phyloP scores from a whole-genome alignment of 2,113 vertebrate species.

The Lasiurus cinereus region DNA sequence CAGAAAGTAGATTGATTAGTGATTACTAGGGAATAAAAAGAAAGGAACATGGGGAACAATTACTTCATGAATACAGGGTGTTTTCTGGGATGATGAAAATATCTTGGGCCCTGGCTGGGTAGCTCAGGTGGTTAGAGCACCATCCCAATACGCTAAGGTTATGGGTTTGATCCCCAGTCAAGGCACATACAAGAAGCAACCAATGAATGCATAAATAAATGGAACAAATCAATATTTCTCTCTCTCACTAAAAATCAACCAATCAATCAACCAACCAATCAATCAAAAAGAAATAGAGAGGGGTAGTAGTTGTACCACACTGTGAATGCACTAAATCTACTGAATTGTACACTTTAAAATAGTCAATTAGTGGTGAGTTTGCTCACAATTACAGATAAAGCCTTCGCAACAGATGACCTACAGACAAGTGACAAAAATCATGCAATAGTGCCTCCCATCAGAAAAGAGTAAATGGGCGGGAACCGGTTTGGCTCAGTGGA shows the following conservation, averaged over 20 bases:
- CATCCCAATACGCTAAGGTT: no score
- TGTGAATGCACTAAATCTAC: conserved; percentile 17
- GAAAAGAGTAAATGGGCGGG: not conserved
- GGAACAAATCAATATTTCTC: no score
- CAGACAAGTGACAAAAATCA: conserved; percentile 44
- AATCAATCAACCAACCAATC: no score
- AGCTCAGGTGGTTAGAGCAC: no score
- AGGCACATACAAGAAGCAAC: no score
- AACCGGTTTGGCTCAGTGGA: no score
- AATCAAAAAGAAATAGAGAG: not conserved
- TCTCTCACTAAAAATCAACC: no score
- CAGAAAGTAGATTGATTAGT: not conserved
- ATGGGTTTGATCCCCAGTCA: no score
- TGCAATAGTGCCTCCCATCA: not conserved
- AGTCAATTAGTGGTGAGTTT: not conserved
- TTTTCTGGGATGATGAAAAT: conserved; percentile 7
- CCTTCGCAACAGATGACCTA: conserved; percentile 16
- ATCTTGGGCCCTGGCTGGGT: not conserved
- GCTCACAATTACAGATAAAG: conserved; percentile 51
- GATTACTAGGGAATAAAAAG: not conserved
- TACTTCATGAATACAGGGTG: not conserved
- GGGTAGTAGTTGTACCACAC: not conserved
- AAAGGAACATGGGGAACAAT: not conserved
- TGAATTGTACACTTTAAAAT: conserved; percentile 17
- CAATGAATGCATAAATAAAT: no score